These are phyloP conservation scores for Vespertilio murinus DNA, from an alignment of 2,797 vertebrate species.

Conservation along the genomic window DNA sequence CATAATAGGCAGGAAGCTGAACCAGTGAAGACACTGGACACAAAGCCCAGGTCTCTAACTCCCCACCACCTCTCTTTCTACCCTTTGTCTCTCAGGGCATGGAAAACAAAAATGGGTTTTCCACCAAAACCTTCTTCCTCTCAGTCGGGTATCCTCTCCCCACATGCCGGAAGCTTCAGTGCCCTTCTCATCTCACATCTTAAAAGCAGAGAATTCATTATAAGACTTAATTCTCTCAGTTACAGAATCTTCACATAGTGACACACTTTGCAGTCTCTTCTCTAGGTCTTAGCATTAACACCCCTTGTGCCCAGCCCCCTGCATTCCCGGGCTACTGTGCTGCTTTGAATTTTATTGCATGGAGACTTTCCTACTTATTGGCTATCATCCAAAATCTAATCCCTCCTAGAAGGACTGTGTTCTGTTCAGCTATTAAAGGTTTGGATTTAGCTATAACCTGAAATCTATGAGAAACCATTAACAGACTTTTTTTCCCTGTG, in stretches of 20 bases:
- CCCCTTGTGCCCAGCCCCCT: not conserved
- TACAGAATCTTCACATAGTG: not conserved
- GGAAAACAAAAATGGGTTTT: slow-evolving; percentile 11
- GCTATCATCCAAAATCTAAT: not conserved
- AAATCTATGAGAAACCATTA: not conserved
- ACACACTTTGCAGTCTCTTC: slow-evolving; percentile 5
- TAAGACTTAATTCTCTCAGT: not conserved
- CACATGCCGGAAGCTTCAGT: not conserved
- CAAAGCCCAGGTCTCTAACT: not conserved
- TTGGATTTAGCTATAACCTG: not conserved
- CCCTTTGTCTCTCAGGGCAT: not conserved
- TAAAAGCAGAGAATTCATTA: slow-evolving; percentile 49
- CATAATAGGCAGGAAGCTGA: not conserved
- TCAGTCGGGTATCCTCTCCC: not conserved
- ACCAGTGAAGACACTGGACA: not conserved
- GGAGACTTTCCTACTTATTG: not conserved
- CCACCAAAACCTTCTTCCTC: not conserved
- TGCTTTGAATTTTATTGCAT: not conserved
- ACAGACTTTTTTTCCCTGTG: not conserved
- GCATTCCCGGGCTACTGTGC: not conserved
- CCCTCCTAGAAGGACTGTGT: not conserved
- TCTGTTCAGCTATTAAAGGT: not conserved
- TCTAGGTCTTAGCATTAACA: not conserved
- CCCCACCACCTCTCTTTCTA: not conserved
- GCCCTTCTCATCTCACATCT: slow-evolving; percentile 6